Base-by-base conservation (phyloP, 1,140 invertebrate genomes). In the Ips nitidus region DNA sequence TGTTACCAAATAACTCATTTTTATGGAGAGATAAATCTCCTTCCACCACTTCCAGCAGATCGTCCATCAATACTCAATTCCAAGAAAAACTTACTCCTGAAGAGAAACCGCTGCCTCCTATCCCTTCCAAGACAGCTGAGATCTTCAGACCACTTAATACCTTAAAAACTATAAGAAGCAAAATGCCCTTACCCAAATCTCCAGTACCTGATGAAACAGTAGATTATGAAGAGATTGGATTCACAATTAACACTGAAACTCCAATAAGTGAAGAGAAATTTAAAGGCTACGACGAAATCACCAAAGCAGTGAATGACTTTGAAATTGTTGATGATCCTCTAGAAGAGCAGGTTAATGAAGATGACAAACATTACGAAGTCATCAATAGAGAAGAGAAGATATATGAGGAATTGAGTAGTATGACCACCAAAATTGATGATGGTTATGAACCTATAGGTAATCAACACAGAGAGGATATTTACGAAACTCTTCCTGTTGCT, bases 401-500 rank as follows among this genome's bases (percentile, higher is more conserved):
- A 1, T 74, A 75, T 41, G 75, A 76, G 58, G 75, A 76, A 63
- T 45, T 75, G 61, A 67, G 59, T 22, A 22, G 22, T 22, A 47
- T 58, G 37, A 71, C 57, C 8, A 59, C 50, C n/a, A 72, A 57
- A 63, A 65, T 41, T 37, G 72, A 75, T 57, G 74, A 76, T 62
- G 75, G 73, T 47, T 75, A 75, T 41, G 73, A 74, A 68, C 72
- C 68, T 1, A 66, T 73, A 52, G 53, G 64, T 40, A 57, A 59
- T 41, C 47, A 61, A 39, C 57, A 50, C 41, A 38, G 2, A 4
- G 69, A 68, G n/a, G 75, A 78, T 55, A 77, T 79, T 52, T 78
- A 80, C 69, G 77, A 79, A 73, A 76, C 73, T 0, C 63, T 78
- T 4, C 74, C 77, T 42, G 41, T 65, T 37, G 52, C 61, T 37